These are phyloP conservation scores for Propithecus perrieri DNA, from an alignment of 2,797 vertebrate species.

Conservation along the genomic window DNA sequence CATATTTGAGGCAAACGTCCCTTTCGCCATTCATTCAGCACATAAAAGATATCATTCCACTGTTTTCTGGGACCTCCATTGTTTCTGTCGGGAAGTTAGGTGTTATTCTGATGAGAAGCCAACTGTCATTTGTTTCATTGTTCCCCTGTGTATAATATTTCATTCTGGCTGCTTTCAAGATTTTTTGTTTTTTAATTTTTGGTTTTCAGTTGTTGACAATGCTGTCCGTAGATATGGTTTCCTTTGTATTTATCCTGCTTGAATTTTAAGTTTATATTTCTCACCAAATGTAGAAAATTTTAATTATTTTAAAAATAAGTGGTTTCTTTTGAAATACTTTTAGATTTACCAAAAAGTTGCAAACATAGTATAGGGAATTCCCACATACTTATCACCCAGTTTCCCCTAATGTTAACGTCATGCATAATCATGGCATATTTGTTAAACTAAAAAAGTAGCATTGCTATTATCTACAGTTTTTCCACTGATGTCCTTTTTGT, in stretches of 20 bases:
- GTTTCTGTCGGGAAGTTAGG: not conserved
- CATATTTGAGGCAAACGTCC: not conserved
- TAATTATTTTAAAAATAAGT: not conserved
- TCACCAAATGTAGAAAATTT: conserved; percentile 29
- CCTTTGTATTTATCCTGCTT: conserved; percentile 21
- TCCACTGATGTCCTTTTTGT: not conserved
- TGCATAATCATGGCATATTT: not conserved
- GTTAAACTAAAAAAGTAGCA: not conserved
- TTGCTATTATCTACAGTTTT: not conserved
- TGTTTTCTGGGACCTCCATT: not conserved
- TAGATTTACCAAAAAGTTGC: not conserved
- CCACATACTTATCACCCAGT: not conserved
- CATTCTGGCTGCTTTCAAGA: not conserved
- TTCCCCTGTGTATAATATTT: not conserved
- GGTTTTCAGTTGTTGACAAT: not conserved
- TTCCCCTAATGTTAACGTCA: not conserved
- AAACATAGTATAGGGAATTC: not conserved
- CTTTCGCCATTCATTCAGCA: not conserved
- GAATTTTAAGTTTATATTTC: conserved; percentile 35
- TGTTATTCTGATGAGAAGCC: not conserved
- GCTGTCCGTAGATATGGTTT: not conserved
- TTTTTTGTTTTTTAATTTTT: not conserved
- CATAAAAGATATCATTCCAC: not conserved
- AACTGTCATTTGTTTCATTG: not conserved
- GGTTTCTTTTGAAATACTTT: not conserved